Conservation (phyloP, 2,888 invertebrate genomes). For the Leptinotarsa haldemani region DNA sequence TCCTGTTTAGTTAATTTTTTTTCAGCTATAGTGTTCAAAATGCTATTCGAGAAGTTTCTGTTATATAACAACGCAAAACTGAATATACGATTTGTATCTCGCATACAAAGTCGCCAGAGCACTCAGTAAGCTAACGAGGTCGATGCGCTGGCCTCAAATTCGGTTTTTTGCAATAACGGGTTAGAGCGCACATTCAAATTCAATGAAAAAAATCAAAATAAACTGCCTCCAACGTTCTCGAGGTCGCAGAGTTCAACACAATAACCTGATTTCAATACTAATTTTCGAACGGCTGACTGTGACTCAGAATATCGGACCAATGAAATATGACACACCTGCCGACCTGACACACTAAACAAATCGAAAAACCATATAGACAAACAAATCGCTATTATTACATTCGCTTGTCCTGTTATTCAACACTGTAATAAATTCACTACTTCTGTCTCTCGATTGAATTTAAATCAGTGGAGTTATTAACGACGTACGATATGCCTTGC, state of each 20-base stretch:
- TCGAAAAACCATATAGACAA: background rate
- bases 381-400: slow-evolving; percentile 13
- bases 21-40: too few relatives aligned
- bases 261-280: background rate
- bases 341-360: slow-evolving; percentile 14
- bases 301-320: slow-evolving; percentile 1
- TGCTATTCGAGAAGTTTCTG: too few relatives aligned
- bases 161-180: background rate
- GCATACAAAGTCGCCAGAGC: background rate
- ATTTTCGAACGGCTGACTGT: background rate
- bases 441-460: background rate
- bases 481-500: background rate
- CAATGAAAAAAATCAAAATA: slow-evolving; percentile 1
- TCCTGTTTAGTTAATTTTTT: too few relatives aligned
- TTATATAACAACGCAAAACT: background rate
- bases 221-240: background rate
- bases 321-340: slow-evolving; percentile 18
- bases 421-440: slow-evolving; percentile 5
- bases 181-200: background rate
- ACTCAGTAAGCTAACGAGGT: background rate
- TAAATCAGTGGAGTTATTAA: slow-evolving; percentile 12
- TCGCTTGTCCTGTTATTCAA: slow-evolving; percentile 15
- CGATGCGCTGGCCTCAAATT: slow-evolving; percentile 6
- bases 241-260: background rate
- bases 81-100: background rate